Base-by-base conservation (phyloP, 2,797 vertebrate genomes). In the Synaphobranchus kaupii region DNA sequence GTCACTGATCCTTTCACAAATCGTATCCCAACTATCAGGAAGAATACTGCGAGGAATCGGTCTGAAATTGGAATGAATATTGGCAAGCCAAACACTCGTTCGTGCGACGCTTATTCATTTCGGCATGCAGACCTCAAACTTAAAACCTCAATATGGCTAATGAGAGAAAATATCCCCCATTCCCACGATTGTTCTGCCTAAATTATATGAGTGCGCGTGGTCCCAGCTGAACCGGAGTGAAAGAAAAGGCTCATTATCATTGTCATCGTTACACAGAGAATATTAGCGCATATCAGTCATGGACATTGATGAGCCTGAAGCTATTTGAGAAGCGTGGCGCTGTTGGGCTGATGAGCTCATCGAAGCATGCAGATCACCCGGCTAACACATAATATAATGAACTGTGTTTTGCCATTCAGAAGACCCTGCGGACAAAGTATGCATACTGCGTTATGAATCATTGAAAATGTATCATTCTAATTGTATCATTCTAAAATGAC, bases 211-310 rank as follows among this genome's bases (percentile, higher is more conserved):
- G 31, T 34, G 39, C 17, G 17, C 7, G 0, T 1, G 20, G 34
- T 78, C 73, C 73, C 73, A 47, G 39, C 39, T 78, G 31, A 78
- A 44, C 73, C 73, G 1, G 34, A 81, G 20, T 8, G 22, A 50
- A n/a, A 50, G 47, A 81, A 81, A 81, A 81, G 78, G 78, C 44
- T 48, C 47, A 81, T 50, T 81, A 81, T 81, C 78, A 2, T 48
- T 50, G 47, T 81, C 47, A 50, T 25, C 78, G 44, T 47, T 25
- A 50, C 44, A 8, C 78, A 48, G 47, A 47, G 47, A 25, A 48
- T 81, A 48, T 48, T 81, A 48, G 47, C 6, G 44, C 44, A 47
- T 44, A 81, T 81, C 25, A 47, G 44, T 81, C 44, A 25, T 48
- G 78, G 78, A 48, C 47, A 50, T 81, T n/a, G 9, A 81, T 48